phyloP scores from a whole-genome alignment of 2,888 invertebrate species.

The Synanthedon andrenaeformis region DNA sequence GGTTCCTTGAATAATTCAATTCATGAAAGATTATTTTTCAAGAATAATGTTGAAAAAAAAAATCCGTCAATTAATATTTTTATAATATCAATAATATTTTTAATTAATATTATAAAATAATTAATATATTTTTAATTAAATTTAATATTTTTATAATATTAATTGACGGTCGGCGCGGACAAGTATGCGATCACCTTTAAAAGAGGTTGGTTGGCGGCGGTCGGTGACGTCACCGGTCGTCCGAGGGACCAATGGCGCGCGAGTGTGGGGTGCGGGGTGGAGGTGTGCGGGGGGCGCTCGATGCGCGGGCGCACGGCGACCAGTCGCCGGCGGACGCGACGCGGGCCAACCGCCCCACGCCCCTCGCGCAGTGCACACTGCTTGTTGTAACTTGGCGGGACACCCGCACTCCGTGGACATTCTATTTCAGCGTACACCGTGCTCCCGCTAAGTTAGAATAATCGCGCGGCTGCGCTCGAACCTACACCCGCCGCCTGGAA shows the following conservation, averaged over 20 bases:
- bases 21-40: neutral
- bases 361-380: slow-evolving; percentile 38
- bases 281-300: slow-evolving; percentile 19
- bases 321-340: slow-evolving; percentile 24
- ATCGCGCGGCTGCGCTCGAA: slow-evolving; percentile 24
- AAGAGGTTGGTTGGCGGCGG: slow-evolving; percentile 16
- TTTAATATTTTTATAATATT: too few species aligned
- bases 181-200: slow-evolving; percentile 13
- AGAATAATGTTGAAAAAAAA: too few species aligned
- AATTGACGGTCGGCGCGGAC: too few species aligned
- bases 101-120: too few species aligned
- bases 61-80: too few species aligned
- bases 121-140: too few species aligned
- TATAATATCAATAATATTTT: too few species aligned
- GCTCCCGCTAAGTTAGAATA: slow-evolving; percentile 25
- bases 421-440: neutral
- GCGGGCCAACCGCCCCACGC: slow-evolving; percentile 33
- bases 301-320: slow-evolving; percentile 24
- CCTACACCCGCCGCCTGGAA: slow-evolving; percentile 8
- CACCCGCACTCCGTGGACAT: neutral
- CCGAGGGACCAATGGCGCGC: slow-evolving; percentile 32
- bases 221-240: slow-evolving; percentile 47
- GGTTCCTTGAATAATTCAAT: neutral
- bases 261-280: slow-evolving; percentile 8
- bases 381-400: neutral